Base-by-base conservation (phyloP, 2,888 invertebrate genomes). In the Apoderus coryli region DNA sequence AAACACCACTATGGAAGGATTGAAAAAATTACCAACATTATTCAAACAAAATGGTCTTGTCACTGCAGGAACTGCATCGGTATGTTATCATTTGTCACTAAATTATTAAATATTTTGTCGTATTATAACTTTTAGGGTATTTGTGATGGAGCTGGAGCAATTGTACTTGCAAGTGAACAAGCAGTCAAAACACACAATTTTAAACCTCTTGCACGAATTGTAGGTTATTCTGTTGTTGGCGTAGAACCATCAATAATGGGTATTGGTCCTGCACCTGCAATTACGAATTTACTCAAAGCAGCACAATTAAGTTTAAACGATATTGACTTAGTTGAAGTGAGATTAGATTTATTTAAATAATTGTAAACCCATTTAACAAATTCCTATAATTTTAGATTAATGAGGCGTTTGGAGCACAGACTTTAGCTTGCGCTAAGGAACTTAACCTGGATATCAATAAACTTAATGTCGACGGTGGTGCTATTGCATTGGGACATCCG, bases 241-340 rank as follows among this genome's bases (percentile, higher is more conserved):
- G 93, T 93, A 25, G 95, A 95, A 46, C 98, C 98, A 24, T 77
- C 76, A 52, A 90, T 98, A 48, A 98, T 98, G 96, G 96, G 95
- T 31, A 80, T 93, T 44, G 95, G 95, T 0, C 96, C 96, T 3
- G 92, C 85, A 11, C 82, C 90, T 1, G 92, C 98, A 11, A 95
- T 96, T 30, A 69, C 76, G 49, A 79, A 79, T 52, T 66, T 95
- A 12, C 69, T 93, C 10, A 78, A 81, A 52, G 67, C 69, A 32
- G 69, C 85, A 25, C 84, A 82, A 28, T 64, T 85, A 51, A 71
- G 70, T 10, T 54, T 96, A 23, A 72, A 81, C 28, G 86, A 96
- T 44, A 73, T 98, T 40, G 95, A 95, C 56, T 63, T 98, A 29
- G 64, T 96, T 52, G 95, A 96, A 69, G 90, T 89, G n/a, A 57